Conservation (phyloP, 2,797 vertebrate species). For the Phylloscopus collybita region DNA sequence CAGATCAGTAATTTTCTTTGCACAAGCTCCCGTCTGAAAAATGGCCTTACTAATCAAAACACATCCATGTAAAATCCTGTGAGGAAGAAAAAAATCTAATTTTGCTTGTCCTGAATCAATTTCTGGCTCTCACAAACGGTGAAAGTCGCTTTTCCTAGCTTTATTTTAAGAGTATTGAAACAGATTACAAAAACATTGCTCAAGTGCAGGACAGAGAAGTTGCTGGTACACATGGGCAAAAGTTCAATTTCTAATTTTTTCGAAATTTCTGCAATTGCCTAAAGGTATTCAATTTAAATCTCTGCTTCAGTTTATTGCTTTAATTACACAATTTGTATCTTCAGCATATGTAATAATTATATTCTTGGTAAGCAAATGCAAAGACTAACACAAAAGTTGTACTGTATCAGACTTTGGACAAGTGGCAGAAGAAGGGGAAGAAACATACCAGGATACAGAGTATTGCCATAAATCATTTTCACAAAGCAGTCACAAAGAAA, state of each 20-base stretch:
- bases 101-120: background rate
- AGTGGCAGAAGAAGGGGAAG: background rate
- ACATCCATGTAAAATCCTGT: background rate
- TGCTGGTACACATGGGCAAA: background rate
- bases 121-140: background rate
- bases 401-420: background rate
- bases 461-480: constrained; percentile 51
- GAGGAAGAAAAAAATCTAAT: background rate
- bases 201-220: background rate
- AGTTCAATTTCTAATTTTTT: background rate
- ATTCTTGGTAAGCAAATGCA: background rate
- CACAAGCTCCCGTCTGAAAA: background rate
- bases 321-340: background rate
- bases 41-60: background rate
- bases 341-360: background rate
- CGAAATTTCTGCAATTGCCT: background rate
- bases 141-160: background rate
- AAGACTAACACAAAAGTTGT: background rate
- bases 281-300: background rate
- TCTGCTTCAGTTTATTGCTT: background rate
- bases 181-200: background rate
- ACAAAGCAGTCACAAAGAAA: constrained; percentile 56
- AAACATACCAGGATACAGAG: background rate
- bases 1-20: background rate
- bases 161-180: background rate